A percentile compares a stretch with the other conserved stretches of the same genome.
Evolutionary conservation across 2,797 vertebrate species (phyloP).

Genomic region (Crocidura indochinensis): DNA sequence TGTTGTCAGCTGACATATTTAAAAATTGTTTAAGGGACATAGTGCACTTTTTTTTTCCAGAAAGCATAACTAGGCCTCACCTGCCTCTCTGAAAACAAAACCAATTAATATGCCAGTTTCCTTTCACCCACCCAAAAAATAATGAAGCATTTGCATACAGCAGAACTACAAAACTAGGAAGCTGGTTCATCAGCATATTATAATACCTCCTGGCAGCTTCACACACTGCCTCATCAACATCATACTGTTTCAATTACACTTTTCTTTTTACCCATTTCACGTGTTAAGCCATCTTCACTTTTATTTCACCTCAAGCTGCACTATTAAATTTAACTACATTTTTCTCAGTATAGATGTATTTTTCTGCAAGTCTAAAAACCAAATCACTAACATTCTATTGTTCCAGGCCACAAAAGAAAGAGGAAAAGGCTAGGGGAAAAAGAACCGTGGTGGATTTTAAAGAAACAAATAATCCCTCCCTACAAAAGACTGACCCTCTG

Average conservation of each 20-base stretch:
- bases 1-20: constrained; percentile 47
- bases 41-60: constrained; percentile 54
- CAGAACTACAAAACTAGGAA: constrained; percentile 80
- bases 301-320: constrained; percentile 85
- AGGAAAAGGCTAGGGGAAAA: constrained; percentile 63
- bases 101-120: constrained; percentile 75
- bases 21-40: constrained; percentile 62
- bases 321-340: constrained; percentile 84
- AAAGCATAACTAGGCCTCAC: constrained; percentile 60
- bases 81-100: constrained; percentile 76
- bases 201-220: constrained; percentile 87
- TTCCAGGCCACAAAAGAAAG: constrained; percentile 75
- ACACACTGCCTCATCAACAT: constrained; percentile 87
- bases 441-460: constrained; percentile 63
- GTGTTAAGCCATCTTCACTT: constrained; percentile 84
- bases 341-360: constrained; percentile 80
- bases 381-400: constrained; percentile 80
- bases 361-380: constrained; percentile 79
- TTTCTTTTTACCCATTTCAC: constrained; percentile 85
- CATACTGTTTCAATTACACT: constrained; percentile 87
- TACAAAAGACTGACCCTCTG: constrained; percentile 77
- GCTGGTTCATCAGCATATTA: constrained; percentile 87
- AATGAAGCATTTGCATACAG: constrained; percentile 83
- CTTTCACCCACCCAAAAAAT: constrained; percentile 74
- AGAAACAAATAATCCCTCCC: constrained; percentile 85